Percentiles rank a stretch among this genome's conserved stretches.
These are phyloP conservation scores for Penaeus japonicus DNA, from an alignment of 1,140 invertebrate species.

Conservation along the genomic window DNA sequence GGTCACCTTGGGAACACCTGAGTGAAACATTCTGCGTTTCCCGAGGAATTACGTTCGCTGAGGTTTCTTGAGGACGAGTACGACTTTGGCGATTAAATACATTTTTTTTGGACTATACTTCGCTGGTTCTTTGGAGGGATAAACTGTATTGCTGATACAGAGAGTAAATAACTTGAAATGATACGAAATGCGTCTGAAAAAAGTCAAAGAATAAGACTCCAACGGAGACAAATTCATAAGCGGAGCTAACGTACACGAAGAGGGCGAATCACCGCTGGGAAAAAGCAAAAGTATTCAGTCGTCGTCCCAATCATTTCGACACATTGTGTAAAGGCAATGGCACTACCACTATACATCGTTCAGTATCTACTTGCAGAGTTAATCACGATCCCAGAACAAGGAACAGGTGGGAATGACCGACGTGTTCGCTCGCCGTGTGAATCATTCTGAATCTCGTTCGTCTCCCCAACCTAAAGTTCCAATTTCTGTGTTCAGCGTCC, in stretches of 20 bases:
- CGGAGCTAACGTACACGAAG: not conserved
- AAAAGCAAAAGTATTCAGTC: slow-evolving; percentile 32
- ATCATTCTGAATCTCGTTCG: not conserved
- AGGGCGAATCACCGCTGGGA: not conserved
- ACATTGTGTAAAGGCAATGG: slow-evolving; percentile 20
- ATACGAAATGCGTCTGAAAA: too few species aligned
- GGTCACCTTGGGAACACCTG: slow-evolving; percentile 42
- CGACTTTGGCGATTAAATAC: not conserved
- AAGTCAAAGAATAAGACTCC: too few species aligned
- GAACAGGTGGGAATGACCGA: slow-evolving; percentile 37
- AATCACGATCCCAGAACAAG: slow-evolving; percentile 21
- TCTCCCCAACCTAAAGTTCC: slow-evolving; percentile 7
- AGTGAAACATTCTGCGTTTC: slow-evolving; percentile 35
- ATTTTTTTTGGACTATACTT: too few species aligned
- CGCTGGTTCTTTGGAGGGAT: too few species aligned
- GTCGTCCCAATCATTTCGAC: not conserved
- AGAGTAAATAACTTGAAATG: too few species aligned
- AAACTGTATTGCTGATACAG: too few species aligned
- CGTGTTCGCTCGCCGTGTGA: slow-evolving; percentile 11
- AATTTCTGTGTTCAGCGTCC: slow-evolving; percentile 45
- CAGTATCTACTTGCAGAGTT: slow-evolving; percentile 19
- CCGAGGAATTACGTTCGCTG: not conserved
- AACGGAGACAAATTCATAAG: not conserved
- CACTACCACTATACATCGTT: not conserved
- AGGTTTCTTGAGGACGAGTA: not conserved